phyloP scores from a whole-genome alignment of 2,888 invertebrate species.

The Cephus pygmeus region DNA sequence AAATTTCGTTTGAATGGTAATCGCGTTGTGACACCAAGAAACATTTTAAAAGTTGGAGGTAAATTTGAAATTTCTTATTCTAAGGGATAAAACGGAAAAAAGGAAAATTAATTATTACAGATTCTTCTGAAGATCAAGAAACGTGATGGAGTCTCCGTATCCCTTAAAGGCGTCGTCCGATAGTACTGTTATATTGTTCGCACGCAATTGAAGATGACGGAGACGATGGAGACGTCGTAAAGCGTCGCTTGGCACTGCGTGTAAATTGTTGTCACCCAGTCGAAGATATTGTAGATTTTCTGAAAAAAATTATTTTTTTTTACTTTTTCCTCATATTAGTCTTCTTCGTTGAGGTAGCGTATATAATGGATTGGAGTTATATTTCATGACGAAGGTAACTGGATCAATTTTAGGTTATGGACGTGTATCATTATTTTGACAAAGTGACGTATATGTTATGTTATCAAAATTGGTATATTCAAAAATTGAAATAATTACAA shows the following conservation, averaged over 20 bases:
- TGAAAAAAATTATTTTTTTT: constrained; percentile 60
- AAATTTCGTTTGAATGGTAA: not conserved
- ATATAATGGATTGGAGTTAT: not conserved
- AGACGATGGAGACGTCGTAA: constrained; percentile 84
- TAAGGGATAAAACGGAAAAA: not conserved
- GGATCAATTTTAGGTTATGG: not conserved
- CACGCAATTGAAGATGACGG: constrained; percentile 87
- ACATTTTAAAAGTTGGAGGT: not conserved
- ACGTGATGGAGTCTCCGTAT: constrained; percentile 92
- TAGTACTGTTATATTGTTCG: constrained; percentile 87
- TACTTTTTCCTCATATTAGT: not conserved
- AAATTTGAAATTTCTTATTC: not conserved
- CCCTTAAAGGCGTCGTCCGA: constrained; percentile 89
- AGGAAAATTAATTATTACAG: constrained; percentile 73
- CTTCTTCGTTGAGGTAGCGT: not conserved
- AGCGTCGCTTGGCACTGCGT: constrained; percentile 86
- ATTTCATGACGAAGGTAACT: not conserved
- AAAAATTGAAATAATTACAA: not conserved
- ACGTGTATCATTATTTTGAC: not conserved
- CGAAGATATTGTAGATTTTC: constrained; percentile 91
- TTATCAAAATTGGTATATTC: not conserved
- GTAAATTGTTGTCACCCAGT: constrained; percentile 88
- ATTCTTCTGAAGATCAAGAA: constrained; percentile 91
- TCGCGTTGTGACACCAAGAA: not conserved
- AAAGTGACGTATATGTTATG: not conserved